phyloP scores from a whole-genome alignment of 2,797 vertebrate species.

The Microctenopoma stevenorrisi region DNA sequence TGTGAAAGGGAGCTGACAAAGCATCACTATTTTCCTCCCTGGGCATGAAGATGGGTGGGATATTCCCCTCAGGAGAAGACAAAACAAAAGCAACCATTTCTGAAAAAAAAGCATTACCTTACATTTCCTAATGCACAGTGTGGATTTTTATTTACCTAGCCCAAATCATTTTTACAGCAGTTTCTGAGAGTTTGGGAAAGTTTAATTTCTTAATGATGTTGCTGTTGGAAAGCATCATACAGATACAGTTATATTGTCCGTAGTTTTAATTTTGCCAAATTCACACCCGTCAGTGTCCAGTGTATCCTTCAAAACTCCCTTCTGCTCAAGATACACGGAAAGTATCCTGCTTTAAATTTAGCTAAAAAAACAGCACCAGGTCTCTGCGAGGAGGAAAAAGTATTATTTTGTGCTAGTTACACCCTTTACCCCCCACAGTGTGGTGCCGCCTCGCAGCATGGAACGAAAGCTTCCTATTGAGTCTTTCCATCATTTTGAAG shows the following conservation, averaged over 20 bases:
- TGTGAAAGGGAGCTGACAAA: background rate
- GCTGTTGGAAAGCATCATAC: background rate
- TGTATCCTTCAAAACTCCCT: slow-evolving; percentile 14
- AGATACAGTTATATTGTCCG: slow-evolving; percentile 10
- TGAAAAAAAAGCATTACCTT: background rate
- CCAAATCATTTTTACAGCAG: slow-evolving; percentile 5
- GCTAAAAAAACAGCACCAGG: slow-evolving; percentile 19
- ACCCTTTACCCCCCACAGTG: slow-evolving; percentile 57
- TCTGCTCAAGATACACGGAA: slow-evolving; percentile 14
- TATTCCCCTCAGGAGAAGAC: background rate
- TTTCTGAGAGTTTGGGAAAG: background rate
- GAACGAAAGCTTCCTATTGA: slow-evolving; percentile 61
- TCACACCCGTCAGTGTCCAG: slow-evolving; percentile 11
- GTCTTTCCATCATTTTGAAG: slow-evolving; percentile 73
- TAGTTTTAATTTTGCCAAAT: slow-evolving; percentile 9
- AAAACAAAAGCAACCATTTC: background rate
- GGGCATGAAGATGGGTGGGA: too few relatives aligned
- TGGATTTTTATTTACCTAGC: background rate
- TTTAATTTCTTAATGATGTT: slow-evolving; percentile 3
- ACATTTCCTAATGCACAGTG: background rate
- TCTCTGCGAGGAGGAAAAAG: slow-evolving; percentile 36
- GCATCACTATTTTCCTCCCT: background rate
- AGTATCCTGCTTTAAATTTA: slow-evolving; percentile 5
- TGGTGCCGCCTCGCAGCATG: slow-evolving; percentile 57
- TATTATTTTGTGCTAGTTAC: slow-evolving; percentile 62